Percentiles rank a stretch among this genome's conserved stretches.
Evolutionary conservation across 2,888 invertebrate species (phyloP).

Genomic region (Pinctada fucata): DNA sequence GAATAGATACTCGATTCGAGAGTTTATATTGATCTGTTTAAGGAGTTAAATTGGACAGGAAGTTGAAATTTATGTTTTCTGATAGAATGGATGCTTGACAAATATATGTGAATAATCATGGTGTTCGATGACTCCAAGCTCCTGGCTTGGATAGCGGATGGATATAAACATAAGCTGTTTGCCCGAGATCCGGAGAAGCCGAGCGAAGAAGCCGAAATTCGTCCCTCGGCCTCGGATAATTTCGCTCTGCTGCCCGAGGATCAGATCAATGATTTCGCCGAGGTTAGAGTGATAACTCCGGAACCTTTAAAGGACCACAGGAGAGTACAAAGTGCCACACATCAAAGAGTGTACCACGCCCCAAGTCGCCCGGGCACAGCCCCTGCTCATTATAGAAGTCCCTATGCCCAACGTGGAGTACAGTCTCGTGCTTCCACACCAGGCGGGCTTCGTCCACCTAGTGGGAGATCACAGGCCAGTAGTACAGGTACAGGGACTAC

Average conservation of each 20-base stretch:
- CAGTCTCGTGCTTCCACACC: slow-evolving; percentile 9
- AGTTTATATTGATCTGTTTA: no score
- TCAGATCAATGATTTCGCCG: slow-evolving; percentile 46
- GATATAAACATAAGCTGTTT: slow-evolving; percentile 51
- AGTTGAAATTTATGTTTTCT: no score
- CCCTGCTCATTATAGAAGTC: slow-evolving; percentile 21
- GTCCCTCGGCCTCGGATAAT: slow-evolving; percentile 50
- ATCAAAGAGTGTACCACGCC: slow-evolving; percentile 11
- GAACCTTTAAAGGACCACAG: slow-evolving; percentile 19
- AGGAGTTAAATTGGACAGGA: no score
- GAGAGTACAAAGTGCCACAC: slow-evolving; percentile 30
- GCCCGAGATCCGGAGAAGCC: slow-evolving; percentile 44
- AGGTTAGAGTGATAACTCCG: slow-evolving; percentile 36
- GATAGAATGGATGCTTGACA: no score
- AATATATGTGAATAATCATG: no score
- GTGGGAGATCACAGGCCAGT: slow-evolving; percentile 40
- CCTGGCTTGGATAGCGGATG: slow-evolving; percentile 54
- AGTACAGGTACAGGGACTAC: slow-evolving; percentile 49
- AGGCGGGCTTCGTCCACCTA: slow-evolving; percentile 38
- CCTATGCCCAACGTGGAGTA: slow-evolving; percentile 20
- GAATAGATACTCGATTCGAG: no score
- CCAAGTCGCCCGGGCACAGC: slow-evolving; percentile 34
- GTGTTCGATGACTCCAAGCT: slow-evolving; percentile 26
- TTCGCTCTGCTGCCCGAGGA: slow-evolving; percentile 54
- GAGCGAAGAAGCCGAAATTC: slow-evolving; percentile 38